Evolutionary conservation across 2,113 vertebrate genomes (phyloP).

Genomic region (Eubucco bourcierii): DNA sequence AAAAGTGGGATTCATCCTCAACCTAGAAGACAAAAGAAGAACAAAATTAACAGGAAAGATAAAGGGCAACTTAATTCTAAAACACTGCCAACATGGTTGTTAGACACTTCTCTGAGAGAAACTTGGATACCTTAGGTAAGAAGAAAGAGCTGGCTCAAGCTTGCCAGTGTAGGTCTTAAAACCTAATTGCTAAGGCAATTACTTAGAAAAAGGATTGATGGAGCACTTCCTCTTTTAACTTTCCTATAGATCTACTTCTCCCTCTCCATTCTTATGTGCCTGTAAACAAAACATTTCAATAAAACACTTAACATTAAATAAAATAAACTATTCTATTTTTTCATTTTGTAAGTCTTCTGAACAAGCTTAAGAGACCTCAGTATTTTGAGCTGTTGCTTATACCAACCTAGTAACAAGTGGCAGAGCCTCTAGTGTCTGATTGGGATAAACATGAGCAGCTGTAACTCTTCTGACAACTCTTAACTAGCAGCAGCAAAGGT

Average conservation of each 20-base stretch:
- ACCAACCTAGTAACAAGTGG: background rate
- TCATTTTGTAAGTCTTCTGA: background rate
- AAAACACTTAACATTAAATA: background rate
- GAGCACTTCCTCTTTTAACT: background rate
- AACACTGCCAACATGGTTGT: background rate
- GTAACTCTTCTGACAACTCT: background rate
- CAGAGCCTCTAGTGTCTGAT: background rate
- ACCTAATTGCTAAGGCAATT: background rate
- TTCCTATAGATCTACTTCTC: background rate
- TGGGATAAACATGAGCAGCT: background rate
- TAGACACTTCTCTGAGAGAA: background rate
- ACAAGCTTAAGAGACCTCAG: background rate
- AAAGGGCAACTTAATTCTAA: background rate
- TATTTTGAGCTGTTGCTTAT: background rate
- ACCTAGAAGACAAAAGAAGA: background rate
- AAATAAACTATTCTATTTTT: background rate
- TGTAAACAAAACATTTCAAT: background rate
- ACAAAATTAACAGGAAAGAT: background rate
- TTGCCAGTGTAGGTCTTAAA: background rate
- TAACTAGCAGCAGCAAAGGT: background rate
- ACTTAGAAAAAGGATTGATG: background rate
- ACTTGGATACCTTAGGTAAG: background rate
- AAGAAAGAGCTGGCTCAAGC: background rate
- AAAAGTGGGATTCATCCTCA: background rate
- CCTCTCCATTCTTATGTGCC: background rate